Conservation (phyloP, 2,113 vertebrate genomes). For the Pleuronectes platessa region DNA sequence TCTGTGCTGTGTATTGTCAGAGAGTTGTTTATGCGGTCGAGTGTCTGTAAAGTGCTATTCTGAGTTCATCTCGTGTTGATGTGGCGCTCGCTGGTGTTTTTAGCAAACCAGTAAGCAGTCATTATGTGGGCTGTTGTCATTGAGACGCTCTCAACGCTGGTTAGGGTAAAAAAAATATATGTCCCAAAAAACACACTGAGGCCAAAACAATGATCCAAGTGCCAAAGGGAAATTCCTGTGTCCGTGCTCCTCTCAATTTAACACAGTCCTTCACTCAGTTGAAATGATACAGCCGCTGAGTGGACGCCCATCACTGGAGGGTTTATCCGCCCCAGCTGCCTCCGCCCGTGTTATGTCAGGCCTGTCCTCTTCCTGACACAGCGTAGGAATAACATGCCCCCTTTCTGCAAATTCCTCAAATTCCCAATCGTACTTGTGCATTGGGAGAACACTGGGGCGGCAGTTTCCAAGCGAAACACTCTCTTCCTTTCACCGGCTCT, state of each 20-base stretch:
- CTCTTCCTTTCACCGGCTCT: conserved; percentile 44
- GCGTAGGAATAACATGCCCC: conserved; percentile 58
- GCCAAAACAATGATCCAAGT: conserved; percentile 54
- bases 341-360: conserved; percentile 60
- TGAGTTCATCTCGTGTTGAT: conserved; percentile 55
- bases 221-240: conserved; percentile 58
- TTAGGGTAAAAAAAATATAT: conserved; percentile 57
- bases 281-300: conserved; percentile 12
- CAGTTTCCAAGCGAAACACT: conserved; percentile 62
- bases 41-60: conserved; percentile 61
- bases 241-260: conserved; percentile 26
- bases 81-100: conserved; percentile 60
- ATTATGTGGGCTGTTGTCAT: conserved; percentile 71
- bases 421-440: conserved; percentile 43
- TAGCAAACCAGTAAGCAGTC: conserved; percentile 30
- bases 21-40: conserved; percentile 44
- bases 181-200: conserved; percentile 34
- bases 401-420: conserved; percentile 64
- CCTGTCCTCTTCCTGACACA: conserved; percentile 69
- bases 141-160: conserved; percentile 42
- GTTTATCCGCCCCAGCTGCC: conserved; percentile 37
- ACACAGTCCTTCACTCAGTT: not conserved
- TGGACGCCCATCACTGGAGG: conserved; percentile 7
- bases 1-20: conserved; percentile 21
- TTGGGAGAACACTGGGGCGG: conserved; percentile 33